Conservation (phyloP, 1,140 invertebrate species). For the Zaprionus ornatus region DNA sequence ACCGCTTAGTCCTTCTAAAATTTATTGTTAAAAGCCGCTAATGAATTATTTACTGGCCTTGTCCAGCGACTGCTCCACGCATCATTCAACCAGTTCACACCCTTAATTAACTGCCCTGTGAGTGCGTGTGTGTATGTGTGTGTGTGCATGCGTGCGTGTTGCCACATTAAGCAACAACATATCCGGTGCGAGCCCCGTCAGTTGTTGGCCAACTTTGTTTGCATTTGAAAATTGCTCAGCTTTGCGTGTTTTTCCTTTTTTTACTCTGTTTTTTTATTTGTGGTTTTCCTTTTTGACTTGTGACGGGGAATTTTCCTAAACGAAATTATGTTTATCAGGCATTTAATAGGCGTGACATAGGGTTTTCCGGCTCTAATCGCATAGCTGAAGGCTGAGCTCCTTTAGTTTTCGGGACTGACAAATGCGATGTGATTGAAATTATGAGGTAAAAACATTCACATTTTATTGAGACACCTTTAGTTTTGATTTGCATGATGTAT, state of each 20-base stretch:
- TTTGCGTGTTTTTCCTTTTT: conserved; percentile 53
- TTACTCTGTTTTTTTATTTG: conserved; percentile 1
- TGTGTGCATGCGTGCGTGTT: conserved; percentile 65
- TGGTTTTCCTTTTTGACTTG: neutral
- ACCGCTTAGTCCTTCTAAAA: conserved; percentile 52
- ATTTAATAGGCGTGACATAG: conserved; percentile 62
- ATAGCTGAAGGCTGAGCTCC: neutral
- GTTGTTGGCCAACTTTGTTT: conserved; percentile 47
- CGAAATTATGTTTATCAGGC: conserved; percentile 71
- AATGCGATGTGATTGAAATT: neutral
- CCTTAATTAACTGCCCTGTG: conserved; percentile 76
- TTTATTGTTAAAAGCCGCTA: conserved; percentile 82
- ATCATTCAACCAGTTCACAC: conserved; percentile 83
- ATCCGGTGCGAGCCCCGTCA: neutral
- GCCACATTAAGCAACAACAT: conserved; percentile 42
- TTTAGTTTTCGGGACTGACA: neutral
- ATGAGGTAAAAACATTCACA: neutral
- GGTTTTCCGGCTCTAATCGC: neutral
- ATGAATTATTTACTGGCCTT: conserved; percentile 75
- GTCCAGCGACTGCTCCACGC: conserved; percentile 49
- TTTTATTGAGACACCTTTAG: fast-evolving
- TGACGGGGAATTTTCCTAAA: conserved; percentile 38
- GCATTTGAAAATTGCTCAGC: conserved; percentile 47
- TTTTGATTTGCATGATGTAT: neutral
- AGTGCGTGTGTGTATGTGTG: conserved; percentile 10